These are phyloP conservation scores for Perca flavescens DNA, from an alignment of 2,113 vertebrate genomes.

Conservation along the genomic window DNA sequence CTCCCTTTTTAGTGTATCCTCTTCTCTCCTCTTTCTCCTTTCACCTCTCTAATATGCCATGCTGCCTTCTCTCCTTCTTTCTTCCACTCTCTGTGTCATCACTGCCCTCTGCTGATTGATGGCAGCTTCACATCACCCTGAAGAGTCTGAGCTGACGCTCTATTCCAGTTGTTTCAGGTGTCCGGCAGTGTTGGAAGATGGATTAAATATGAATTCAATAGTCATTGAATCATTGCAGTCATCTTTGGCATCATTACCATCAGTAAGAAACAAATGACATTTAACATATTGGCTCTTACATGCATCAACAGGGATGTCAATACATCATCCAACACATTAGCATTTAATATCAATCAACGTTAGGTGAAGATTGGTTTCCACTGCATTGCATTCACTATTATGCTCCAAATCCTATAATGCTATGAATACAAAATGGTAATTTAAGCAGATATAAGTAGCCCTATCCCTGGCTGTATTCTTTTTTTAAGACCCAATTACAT, in stretches of 20 bases:
- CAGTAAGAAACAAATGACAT: constrained; percentile 4
- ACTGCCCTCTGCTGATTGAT: constrained; percentile 72
- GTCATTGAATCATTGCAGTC: neutral
- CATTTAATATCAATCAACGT: neutral
- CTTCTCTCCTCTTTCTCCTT: neutral
- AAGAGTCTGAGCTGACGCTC: neutral
- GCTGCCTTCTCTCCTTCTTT: neutral
- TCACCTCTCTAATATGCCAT: neutral
- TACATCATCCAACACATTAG: constrained; percentile 2
- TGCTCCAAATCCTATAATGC: neutral
- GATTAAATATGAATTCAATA: constrained; percentile 7
- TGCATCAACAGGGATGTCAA: neutral
- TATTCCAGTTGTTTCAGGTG: neutral
- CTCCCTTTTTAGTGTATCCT: neutral
- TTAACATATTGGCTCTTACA: constrained; percentile 12
- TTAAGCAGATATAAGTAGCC: no score
- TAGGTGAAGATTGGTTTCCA: neutral
- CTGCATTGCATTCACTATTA: neutral
- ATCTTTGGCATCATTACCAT: neutral
- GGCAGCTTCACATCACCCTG: constrained; percentile 21
- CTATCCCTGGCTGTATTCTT: no score
- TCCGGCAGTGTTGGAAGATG: neutral
- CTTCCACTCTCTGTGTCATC: constrained; percentile 40
- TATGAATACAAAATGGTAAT: neutral
- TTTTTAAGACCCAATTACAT: neutral